A percentile compares a stretch with the other conserved stretches of the same genome.
These are phyloP conservation scores for Hyppa rectilinea DNA, from an alignment of 2,888 invertebrate genomes.

Conservation along the genomic window DNA sequence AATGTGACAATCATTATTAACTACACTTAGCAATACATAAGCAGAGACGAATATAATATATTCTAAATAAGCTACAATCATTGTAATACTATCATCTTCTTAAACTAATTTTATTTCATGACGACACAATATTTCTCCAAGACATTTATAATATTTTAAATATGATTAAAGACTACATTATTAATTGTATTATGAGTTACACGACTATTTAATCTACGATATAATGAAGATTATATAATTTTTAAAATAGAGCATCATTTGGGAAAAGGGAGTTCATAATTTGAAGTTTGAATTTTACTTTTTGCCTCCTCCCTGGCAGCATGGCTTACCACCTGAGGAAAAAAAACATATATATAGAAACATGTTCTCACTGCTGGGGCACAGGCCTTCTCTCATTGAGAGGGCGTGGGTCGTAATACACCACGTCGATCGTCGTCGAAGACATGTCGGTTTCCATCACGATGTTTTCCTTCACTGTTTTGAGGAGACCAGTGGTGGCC, in stretches of 20 bases:
- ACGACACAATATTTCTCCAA: constrained; percentile 74
- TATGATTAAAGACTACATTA: constrained; percentile 70
- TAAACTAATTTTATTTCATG: constrained; percentile 77
- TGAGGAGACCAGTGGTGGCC: no score
- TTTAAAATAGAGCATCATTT: constrained; percentile 66
- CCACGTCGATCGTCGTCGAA: no score
- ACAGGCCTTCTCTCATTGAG: no score
- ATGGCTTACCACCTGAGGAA: constrained; percentile 83
- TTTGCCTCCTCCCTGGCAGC: constrained; percentile 83
- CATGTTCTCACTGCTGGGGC: no score
- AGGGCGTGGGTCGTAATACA: no score
- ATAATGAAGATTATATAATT: constrained; percentile 66
- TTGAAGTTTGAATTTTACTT: constrained; percentile 69
- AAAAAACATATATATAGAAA: constrained; percentile 40
- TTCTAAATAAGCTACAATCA: constrained; percentile 52
- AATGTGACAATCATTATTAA: constrained; percentile 78
- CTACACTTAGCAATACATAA: constrained; percentile 68
- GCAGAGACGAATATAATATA: constrained; percentile 69
- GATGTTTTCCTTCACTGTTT: no score
- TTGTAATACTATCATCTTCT: constrained; percentile 43
- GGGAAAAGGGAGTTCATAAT: constrained; percentile 49
- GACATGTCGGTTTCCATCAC: no score
- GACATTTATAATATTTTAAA: constrained; percentile 64
- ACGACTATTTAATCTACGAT: constrained; percentile 59
- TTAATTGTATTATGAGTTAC: constrained; percentile 53